Evolutionary conservation across 2,113 vertebrate genomes (phyloP).

Genomic region (Centropristis striata): DNA sequence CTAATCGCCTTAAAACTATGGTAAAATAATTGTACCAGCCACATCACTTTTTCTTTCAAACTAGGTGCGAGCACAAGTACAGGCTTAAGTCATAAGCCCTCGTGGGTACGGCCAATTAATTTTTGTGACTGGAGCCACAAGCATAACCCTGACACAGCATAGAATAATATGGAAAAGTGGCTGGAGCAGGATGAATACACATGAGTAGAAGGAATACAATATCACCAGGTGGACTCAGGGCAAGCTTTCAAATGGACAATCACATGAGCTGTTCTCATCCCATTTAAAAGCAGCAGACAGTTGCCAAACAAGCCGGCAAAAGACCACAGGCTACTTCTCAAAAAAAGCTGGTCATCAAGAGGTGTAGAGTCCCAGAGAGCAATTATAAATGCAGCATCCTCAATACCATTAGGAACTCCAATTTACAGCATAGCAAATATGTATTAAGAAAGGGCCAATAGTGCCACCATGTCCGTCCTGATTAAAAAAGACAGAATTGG

Average conservation of each 20-base stretch:
- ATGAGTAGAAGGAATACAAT: constrained; percentile 14
- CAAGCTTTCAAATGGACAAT: constrained; percentile 2
- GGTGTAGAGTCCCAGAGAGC: not conserved
- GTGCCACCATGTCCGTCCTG: not conserved
- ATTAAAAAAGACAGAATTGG: not conserved
- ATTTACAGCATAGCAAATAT: not conserved
- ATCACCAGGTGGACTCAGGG: constrained; percentile 1
- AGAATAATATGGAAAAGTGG: not conserved
- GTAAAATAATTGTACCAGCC: not conserved
- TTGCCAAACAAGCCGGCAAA: not conserved
- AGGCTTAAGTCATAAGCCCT: not conserved
- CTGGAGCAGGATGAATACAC: not conserved
- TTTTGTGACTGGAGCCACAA: constrained; percentile 8
- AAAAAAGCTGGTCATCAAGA: not conserved
- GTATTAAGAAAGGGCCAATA: too few relatives aligned
- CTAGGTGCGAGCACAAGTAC: not conserved
- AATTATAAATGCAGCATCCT: not conserved
- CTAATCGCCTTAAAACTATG: constrained; percentile 17
- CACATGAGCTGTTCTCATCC: constrained; percentile 5
- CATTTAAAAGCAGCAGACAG: constrained; percentile 6
- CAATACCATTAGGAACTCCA: not conserved
- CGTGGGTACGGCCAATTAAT: not conserved
- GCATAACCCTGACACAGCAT: not conserved
- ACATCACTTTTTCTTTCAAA: constrained; percentile 3
- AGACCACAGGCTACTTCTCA: not conserved